Conservation (phyloP, 2,888 invertebrate genomes). For the Eustalomyia histrio region DNA sequence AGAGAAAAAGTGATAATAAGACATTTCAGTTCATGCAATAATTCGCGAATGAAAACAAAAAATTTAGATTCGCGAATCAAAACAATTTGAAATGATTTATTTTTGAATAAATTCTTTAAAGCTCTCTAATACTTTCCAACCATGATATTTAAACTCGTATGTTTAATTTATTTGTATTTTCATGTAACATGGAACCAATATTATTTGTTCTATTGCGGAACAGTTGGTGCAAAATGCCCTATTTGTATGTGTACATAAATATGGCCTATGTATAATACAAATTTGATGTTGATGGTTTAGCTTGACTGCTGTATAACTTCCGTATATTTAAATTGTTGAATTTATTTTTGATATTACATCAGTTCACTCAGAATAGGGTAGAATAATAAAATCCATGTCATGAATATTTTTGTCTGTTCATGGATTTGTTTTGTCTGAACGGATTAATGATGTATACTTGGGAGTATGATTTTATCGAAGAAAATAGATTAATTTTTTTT, state of each 20-base stretch:
- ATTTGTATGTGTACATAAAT: background rate
- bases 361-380: slow-evolving; percentile 13
- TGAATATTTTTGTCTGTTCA: background rate
- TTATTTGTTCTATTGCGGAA: too few species aligned
- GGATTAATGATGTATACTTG: slow-evolving; percentile 17
- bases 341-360: slow-evolving; percentile 6
- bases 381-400: background rate
- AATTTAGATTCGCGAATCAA: too few species aligned
- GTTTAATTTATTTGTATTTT: too few species aligned
- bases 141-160: too few species aligned
- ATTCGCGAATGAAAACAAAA: too few species aligned
- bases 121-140: too few species aligned
- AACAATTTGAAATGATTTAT: too few species aligned
- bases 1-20: too few species aligned
- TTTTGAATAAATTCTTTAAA: too few species aligned
- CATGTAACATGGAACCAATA: too few species aligned
- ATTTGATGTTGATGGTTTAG: slow-evolving; percentile 35
- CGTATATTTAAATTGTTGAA: slow-evolving; percentile 19
- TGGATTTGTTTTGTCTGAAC: slow-evolving; percentile 10
- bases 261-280: slow-evolving; percentile 18
- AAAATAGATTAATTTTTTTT: slow-evolving; percentile 35
- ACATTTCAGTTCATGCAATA: too few species aligned
- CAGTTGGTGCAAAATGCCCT: too few species aligned
- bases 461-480: slow-evolving; percentile 2
- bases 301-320: slow-evolving; percentile 34